These are phyloP conservation scores for Autographa pulchrina DNA, from an alignment of 2,888 invertebrate species.

Conservation along the genomic window DNA sequence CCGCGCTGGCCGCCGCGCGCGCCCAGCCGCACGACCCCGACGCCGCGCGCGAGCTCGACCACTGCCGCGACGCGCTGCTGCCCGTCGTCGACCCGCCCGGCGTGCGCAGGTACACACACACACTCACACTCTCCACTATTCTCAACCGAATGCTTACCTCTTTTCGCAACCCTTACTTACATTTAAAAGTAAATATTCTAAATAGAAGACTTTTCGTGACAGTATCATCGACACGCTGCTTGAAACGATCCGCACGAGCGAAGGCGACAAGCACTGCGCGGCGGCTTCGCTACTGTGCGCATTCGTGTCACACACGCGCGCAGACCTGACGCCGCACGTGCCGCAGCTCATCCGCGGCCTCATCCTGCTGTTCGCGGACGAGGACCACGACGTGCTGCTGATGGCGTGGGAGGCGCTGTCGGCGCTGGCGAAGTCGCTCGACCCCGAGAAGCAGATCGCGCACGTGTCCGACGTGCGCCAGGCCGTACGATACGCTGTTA, in stretches of 20 bases:
- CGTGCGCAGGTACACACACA: conserved; percentile 91
- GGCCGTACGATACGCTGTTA: conserved; percentile 96
- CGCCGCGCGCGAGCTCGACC: conserved; percentile 94
- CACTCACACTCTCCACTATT: not conserved
- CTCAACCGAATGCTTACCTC: too few species aligned
- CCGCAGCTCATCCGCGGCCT: conserved; percentile 96
- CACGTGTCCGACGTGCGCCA: conserved; percentile 97
- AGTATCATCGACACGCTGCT: conserved; percentile 72
- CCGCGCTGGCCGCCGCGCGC: conserved; percentile 92
- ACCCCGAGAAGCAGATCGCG: conserved; percentile 94
- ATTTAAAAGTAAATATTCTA: too few species aligned
- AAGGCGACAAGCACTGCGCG: conserved; percentile 91
- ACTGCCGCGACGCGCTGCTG: conserved; percentile 97
- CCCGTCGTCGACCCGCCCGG: conserved; percentile 97
- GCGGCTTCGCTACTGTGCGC: conserved; percentile 96
- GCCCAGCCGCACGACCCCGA: conserved; percentile 91
- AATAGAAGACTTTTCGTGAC: conserved; percentile 3
- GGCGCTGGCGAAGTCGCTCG: conserved; percentile 96
- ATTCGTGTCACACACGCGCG: conserved; percentile 96
- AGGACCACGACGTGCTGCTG: conserved; percentile 92
- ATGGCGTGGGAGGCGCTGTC: conserved; percentile 97
- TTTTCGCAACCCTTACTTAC: too few species aligned
- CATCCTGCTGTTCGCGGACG: conserved; percentile 95
- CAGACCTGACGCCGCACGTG: conserved; percentile 96
- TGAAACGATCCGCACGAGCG: conserved; percentile 60